These are phyloP conservation scores for Pammene fasciana DNA, from an alignment of 2,888 invertebrate species.

Conservation along the genomic window DNA sequence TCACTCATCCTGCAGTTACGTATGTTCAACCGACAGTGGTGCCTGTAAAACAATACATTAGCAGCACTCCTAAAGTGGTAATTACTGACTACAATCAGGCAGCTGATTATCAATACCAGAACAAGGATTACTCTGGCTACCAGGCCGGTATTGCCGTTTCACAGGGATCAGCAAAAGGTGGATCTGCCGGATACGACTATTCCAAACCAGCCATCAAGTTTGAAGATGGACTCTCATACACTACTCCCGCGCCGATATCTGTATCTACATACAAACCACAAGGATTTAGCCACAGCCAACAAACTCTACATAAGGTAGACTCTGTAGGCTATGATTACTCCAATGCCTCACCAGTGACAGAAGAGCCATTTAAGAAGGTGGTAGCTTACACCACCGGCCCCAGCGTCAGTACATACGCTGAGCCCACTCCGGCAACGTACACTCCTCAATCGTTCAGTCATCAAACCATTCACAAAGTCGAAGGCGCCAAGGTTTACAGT, in stretches of 20 bases:
- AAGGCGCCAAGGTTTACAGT: constrained; percentile 52
- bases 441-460: constrained; percentile 48
- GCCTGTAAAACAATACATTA: constrained; percentile 56
- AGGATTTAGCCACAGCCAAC: constrained; percentile 65
- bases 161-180: constrained; percentile 40
- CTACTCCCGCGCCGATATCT: constrained; percentile 64
- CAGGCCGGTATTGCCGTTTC: constrained; percentile 22
- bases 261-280: constrained; percentile 70
- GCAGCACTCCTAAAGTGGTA: constrained; percentile 59
- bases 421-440: constrained; percentile 55
- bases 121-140: constrained; percentile 49
- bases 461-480: constrained; percentile 59
- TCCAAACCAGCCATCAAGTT: constrained; percentile 69
- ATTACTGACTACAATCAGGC: constrained; percentile 63
- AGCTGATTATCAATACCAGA: constrained; percentile 58
- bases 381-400: constrained; percentile 76
- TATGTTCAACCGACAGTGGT: constrained; percentile 70
- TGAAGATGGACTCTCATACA: constrained; percentile 68
- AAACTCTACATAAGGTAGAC: constrained; percentile 65
- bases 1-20: constrained; percentile 72
- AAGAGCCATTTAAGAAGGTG: constrained; percentile 71
- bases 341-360: constrained; percentile 64
- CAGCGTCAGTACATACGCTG: constrained; percentile 55
- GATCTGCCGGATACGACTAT: constrained; percentile 65
- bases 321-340: constrained; percentile 65